Evolutionary conservation across 64 coral and sea anemone genomes (phyloP).

Genomic region (Acropora tenuis): DNA sequence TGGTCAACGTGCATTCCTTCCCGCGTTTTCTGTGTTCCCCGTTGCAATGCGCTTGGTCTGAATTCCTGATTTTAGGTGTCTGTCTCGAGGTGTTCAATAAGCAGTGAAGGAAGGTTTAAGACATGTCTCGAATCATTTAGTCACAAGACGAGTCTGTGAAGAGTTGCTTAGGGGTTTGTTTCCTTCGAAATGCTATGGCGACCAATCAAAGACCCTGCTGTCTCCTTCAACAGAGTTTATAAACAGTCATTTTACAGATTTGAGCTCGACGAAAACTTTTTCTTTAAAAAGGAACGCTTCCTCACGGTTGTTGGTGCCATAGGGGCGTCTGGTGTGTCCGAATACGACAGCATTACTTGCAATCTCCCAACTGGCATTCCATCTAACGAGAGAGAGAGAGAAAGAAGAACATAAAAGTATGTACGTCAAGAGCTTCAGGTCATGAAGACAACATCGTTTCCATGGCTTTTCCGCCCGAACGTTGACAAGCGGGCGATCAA

Average conservation of each 20-base stretch:
- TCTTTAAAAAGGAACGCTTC: conserved; percentile 50
- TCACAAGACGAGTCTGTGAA: too few relatives aligned
- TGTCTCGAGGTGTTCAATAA: not conserved
- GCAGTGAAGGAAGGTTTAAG: too few relatives aligned
- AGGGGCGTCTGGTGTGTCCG: conserved; percentile 61
- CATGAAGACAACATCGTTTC: too few relatives aligned
- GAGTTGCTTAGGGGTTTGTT: too few relatives aligned
- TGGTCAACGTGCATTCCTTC: not conserved
- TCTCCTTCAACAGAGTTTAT: not conserved
- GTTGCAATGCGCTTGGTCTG: too few relatives aligned
- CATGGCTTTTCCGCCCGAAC: too few relatives aligned
- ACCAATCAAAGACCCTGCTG: not conserved
- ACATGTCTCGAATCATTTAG: too few relatives aligned
- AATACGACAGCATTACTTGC: conserved; percentile 70
- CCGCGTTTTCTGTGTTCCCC: not conserved
- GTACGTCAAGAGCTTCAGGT: too few relatives aligned
- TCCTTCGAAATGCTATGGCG: not conserved
- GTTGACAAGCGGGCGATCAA: too few relatives aligned
- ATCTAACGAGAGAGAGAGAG: conserved; percentile 7
- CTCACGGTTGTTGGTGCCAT: conserved; percentile 28
- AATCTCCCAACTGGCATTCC: conserved; percentile 64
- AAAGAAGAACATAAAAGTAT: too few relatives aligned
- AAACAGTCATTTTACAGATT: not conserved
- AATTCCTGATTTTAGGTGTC: not conserved
- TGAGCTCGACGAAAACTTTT: conserved; percentile 61